Percentiles rank a stretch among this genome's conserved stretches.
Conservation (phyloP, 2,797 vertebrate genomes). For the Myotis findleyi region DNA sequence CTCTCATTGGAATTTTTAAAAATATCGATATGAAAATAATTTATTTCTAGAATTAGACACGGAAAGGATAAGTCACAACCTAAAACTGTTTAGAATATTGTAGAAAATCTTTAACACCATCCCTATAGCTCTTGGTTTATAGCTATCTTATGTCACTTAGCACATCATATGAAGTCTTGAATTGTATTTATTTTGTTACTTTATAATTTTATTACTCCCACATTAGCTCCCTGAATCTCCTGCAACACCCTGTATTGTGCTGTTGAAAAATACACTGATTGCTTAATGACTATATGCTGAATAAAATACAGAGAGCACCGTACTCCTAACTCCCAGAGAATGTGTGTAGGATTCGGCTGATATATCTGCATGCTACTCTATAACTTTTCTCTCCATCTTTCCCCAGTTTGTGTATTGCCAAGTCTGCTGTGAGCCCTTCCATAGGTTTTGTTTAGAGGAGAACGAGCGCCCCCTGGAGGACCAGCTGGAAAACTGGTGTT, state of each 20-base stretch:
- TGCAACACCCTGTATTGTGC: neutral
- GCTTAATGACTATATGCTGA: neutral
- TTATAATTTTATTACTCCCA: neutral
- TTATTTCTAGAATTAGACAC: conserved; percentile 39
- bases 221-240: neutral
- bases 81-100: neutral
- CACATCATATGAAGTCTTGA: conserved; percentile 4
- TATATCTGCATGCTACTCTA: neutral
- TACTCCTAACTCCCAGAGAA: neutral
- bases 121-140: neutral
- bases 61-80: neutral
- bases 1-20: conserved; percentile 18
- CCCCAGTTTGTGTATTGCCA: conserved; percentile 98
- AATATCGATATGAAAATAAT: conserved; percentile 29
- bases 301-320: neutral
- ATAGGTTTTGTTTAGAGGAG: conserved; percentile 99
- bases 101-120: neutral
- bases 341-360: conserved; percentile 3
- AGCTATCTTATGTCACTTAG: neutral
- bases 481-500: conserved; percentile 99
- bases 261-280: neutral
- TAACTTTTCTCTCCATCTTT: conserved; percentile 16
- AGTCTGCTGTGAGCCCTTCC: conserved; percentile 99
- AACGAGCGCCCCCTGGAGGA: conserved; percentile 97
- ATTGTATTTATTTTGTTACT: neutral